phyloP scores from a whole-genome alignment of 1,140 invertebrate genomes.

The Zaprionus ghesquierei region DNA sequence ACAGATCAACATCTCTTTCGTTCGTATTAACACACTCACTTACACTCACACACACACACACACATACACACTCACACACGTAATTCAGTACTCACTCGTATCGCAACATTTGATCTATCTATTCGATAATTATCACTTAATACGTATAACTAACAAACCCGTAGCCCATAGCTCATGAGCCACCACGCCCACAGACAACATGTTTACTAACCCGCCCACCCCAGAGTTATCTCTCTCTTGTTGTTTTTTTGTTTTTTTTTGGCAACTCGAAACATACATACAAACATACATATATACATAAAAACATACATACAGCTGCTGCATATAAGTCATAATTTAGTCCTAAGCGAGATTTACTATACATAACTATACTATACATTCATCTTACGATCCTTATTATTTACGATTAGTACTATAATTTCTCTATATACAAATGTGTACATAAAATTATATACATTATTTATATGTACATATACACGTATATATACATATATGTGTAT shows the following conservation, averaged over 20 bases:
- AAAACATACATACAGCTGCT: conserved; percentile 2
- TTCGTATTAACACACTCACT: conserved; percentile 13
- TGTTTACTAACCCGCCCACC: neutral
- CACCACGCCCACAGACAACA: neutral
- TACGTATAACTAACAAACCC: neutral
- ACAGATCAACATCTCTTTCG: conserved; percentile 13
- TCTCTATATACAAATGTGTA: neutral
- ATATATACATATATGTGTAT: neutral
- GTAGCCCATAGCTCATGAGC: neutral
- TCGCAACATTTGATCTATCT: neutral
- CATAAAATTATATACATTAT: neutral
- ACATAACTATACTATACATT: neutral
- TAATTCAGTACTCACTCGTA: neutral
- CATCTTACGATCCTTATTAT: neutral
- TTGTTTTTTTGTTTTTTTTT: neutral
- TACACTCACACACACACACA: neutral
- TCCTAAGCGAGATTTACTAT: conserved; percentile 9
- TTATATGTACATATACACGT: neutral
- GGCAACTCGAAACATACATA: conserved; percentile 6
- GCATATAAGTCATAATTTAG: conserved; percentile 22
- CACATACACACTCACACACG: neutral
- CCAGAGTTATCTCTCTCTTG: neutral
- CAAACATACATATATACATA: conserved; percentile 12
- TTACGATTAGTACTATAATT: neutral
- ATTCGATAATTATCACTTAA: neutral